These are phyloP conservation scores for Gnathonemus echidnorhynchus DNA, from an alignment of 2,113 vertebrate genomes.

Conservation along the genomic window DNA sequence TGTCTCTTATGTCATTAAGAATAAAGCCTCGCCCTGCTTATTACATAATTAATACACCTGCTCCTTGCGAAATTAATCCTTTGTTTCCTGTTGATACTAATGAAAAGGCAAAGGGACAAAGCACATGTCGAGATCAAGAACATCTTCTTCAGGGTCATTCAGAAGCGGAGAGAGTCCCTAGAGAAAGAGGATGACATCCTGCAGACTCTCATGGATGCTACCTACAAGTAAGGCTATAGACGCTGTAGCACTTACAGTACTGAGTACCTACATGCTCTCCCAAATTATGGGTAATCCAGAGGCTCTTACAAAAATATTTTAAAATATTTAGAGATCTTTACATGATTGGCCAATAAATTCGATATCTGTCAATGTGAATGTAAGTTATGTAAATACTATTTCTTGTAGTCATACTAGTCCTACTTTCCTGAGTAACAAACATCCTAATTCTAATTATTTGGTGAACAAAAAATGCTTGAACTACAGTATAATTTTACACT, in stretches of 20 bases:
- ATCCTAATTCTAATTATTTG: neutral
- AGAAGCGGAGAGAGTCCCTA: slow-evolving; percentile 73
- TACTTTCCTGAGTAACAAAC: neutral
- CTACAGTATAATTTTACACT: neutral
- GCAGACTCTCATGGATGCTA: slow-evolving; percentile 87
- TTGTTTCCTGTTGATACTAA: neutral
- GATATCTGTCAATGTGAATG: neutral
- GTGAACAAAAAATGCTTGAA: neutral
- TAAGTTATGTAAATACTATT: neutral
- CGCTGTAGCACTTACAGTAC: neutral
- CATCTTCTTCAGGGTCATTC: slow-evolving; percentile 86
- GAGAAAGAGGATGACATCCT: slow-evolving; percentile 81
- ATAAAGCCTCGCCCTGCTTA: neutral
- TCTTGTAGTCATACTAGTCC: neutral
- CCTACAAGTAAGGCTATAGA: slow-evolving; percentile 76
- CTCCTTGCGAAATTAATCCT: neutral
- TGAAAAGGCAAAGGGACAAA: slow-evolving; percentile 73
- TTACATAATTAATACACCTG: neutral
- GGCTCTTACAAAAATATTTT: neutral
- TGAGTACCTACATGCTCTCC: too few species aligned
- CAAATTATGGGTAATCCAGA: neutral
- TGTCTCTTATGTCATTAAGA: neutral
- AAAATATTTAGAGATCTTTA: neutral
- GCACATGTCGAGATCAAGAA: slow-evolving; percentile 86
- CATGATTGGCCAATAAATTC: neutral